A percentile compares a stretch with the other conserved stretches of the same genome.
phyloP scores from a whole-genome alignment of 2,113 vertebrate species.

The Nipponia nippon region DNA sequence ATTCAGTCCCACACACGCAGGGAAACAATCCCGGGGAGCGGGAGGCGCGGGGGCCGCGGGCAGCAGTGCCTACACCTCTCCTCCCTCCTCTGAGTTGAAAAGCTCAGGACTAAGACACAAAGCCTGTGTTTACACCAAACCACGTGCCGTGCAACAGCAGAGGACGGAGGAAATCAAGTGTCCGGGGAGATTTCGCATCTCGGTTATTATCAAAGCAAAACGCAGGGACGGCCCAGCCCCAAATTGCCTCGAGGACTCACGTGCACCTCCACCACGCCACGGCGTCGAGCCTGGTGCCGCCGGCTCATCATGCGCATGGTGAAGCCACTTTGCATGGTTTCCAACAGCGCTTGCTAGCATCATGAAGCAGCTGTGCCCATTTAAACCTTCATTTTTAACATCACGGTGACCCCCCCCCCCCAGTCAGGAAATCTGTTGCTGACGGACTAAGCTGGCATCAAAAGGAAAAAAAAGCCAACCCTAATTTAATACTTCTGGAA shows the following conservation, averaged over 20 bases:
- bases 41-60: not conserved
- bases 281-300: not conserved
- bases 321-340: accelerated
- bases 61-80: not conserved
- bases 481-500: constrained; percentile 46
- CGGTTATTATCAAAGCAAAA: not conserved
- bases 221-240: not conserved
- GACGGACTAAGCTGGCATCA: not conserved
- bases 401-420: not conserved
- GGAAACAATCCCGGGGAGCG: not conserved
- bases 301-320: accelerated
- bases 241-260: not conserved
- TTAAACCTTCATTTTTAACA: not conserved
- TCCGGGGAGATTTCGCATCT: not conserved
- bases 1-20: not conserved
- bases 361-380: not conserved
- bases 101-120: not conserved
- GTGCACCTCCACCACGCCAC: accelerated
- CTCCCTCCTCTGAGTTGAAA: not conserved
- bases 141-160: not conserved
- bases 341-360: not conserved
- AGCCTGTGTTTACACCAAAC: not conserved
- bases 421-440: not conserved
- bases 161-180: not conserved
- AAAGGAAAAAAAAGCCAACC: not conserved